phyloP scores from a whole-genome alignment of 2,113 vertebrate genomes.

The Pelusios castaneus region DNA sequence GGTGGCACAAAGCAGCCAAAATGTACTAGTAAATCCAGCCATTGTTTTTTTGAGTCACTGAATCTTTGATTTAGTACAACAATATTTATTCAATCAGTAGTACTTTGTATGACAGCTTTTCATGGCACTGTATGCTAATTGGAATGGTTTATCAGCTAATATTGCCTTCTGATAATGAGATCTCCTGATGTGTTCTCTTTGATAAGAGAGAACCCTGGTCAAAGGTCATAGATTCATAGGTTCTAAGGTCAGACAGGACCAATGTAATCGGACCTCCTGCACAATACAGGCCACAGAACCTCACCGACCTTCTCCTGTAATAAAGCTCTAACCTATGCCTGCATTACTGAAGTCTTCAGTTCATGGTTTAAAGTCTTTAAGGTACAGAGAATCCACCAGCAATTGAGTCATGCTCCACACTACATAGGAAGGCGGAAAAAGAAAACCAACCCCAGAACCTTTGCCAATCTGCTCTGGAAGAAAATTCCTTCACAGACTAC shows the following conservation, averaged over 20 bases:
- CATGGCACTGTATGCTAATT: neutral
- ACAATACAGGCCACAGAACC: no score
- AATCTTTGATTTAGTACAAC: neutral
- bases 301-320: no score
- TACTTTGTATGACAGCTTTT: neutral
- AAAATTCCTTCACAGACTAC: neutral
- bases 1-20: neutral
- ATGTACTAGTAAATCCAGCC: neutral
- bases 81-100: neutral
- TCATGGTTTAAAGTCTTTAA: no score
- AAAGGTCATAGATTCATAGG: neutral
- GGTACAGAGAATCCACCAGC: no score
- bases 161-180: neutral
- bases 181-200: neutral
- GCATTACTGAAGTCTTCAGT: no score
- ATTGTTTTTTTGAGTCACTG: neutral
- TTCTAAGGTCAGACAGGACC: no score
- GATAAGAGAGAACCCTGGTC: neutral
- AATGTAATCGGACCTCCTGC: no score
- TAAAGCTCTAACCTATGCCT: no score
- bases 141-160: neutral
- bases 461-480: no score
- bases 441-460: no score
- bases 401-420: no score
- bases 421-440: no score